These are phyloP conservation scores for Globia sparganii DNA, from an alignment of 2,888 invertebrate genomes.

Conservation along the genomic window DNA sequence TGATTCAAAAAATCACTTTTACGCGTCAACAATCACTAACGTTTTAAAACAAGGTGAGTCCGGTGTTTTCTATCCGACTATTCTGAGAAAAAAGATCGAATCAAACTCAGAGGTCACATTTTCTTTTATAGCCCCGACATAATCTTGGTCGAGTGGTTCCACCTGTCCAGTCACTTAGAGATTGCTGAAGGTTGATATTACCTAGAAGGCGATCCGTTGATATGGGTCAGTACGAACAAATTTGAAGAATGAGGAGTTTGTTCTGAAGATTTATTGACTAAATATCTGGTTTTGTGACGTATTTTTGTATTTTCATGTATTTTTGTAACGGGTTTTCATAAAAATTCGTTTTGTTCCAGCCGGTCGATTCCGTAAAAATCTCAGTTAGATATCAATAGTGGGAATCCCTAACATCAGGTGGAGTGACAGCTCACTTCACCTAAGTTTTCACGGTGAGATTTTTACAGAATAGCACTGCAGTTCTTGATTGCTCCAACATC, in stretches of 20 bases:
- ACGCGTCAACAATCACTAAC: background rate
- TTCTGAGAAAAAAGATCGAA: background rate
- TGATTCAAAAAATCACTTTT: background rate
- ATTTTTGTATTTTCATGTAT: too few relatives aligned
- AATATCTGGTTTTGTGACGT: background rate
- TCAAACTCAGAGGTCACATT: background rate
- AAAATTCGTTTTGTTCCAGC: too few relatives aligned
- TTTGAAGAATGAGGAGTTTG: background rate
- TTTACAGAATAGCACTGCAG: too few relatives aligned
- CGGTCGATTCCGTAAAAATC: too few relatives aligned
- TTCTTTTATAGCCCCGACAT: background rate
- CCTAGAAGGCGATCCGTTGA: background rate
- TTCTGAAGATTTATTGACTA: too few relatives aligned
- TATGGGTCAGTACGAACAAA: background rate
- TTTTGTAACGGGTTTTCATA: background rate
- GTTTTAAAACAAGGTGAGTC: background rate
- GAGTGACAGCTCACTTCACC: too few relatives aligned
- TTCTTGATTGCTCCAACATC: background rate
- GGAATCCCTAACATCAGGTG: too few relatives aligned
- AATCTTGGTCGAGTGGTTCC: background rate
- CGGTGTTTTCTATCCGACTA: background rate
- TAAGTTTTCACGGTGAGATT: too few relatives aligned
- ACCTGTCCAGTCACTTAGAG: background rate
- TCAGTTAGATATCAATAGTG: too few relatives aligned
- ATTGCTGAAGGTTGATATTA: background rate